Conservation (phyloP, 2,888 invertebrate species). For the Venusia cambrica region DNA sequence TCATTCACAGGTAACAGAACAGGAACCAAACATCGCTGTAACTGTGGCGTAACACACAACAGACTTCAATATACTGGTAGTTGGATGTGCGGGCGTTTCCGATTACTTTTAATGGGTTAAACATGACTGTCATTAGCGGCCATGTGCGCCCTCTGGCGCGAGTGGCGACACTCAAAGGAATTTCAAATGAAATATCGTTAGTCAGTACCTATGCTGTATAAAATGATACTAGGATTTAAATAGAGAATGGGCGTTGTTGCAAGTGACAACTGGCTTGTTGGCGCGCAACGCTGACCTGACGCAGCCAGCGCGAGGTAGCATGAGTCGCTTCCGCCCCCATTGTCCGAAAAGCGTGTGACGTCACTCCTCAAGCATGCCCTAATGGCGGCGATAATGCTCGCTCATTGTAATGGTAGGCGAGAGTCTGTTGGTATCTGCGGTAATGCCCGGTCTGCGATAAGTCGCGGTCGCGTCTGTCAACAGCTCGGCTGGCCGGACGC, state of each 20-base stretch:
- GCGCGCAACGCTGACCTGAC: no score
- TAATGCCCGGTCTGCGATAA: constrained; percentile 16
- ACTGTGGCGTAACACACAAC: constrained; percentile 6
- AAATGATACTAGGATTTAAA: no score
- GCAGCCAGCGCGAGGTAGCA: constrained; percentile 3
- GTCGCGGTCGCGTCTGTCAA: constrained; percentile 19
- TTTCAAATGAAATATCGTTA: no score
- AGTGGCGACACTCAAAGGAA: background rate
- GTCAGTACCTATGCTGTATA: no score
- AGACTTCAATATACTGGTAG: constrained; percentile 25
- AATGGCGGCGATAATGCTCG: constrained; percentile 17
- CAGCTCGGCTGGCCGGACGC: constrained; percentile 27
- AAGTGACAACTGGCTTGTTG: constrained; percentile 3
- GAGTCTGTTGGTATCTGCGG: constrained; percentile 7
- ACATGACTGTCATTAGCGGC: constrained; percentile 18
- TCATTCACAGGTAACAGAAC: no score
- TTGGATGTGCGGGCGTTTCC: constrained; percentile 23
- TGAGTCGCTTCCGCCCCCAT: constrained; percentile 16
- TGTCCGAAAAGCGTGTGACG: constrained; percentile 19
- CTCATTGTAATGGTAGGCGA: constrained; percentile 14
- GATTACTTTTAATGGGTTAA: constrained; percentile 29
- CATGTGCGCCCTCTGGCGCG: constrained; percentile 5
- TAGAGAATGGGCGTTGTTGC: no score
- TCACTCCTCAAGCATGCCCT: constrained; percentile 20
- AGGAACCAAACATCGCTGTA: background rate